A percentile compares a stretch with the other conserved stretches of the same genome.
phyloP scores from a whole-genome alignment of 2,797 vertebrate species.

The Epinephelus coioides region DNA sequence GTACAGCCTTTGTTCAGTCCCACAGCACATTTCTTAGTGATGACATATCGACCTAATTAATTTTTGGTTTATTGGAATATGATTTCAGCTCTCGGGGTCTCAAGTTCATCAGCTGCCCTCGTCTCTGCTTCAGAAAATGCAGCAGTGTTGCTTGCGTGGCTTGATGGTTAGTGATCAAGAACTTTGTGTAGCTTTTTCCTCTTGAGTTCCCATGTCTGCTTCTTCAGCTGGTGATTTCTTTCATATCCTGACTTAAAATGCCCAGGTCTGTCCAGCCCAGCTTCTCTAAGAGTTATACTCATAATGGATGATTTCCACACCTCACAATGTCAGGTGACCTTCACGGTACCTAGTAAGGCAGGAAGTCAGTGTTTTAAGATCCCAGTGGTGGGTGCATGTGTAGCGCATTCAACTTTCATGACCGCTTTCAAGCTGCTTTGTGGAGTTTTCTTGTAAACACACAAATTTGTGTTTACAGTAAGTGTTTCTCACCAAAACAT shows the following conservation, averaged over 20 bases:
- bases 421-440: background rate
- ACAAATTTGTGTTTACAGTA: background rate
- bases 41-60: constrained; percentile 64
- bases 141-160: background rate
- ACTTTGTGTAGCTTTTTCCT: constrained; percentile 9
- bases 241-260: no score
- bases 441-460: background rate
- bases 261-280: no score
- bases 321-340: constrained; percentile 14
- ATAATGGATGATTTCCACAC: background rate
- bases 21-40: constrained; percentile 53
- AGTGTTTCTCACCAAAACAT: background rate
- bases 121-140: constrained; percentile 5
- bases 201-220: background rate
- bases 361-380: constrained; percentile 3
- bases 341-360: background rate
- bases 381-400: constrained; percentile 3
- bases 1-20: constrained; percentile 38
- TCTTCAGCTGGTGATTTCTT: background rate
- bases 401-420: background rate
- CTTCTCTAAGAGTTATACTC: background rate
- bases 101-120: constrained; percentile 11
- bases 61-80: constrained; percentile 47
- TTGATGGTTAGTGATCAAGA: background rate
- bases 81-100: constrained; percentile 37